A percentile compares a stretch with the other conserved stretches of the same genome.
These are phyloP conservation scores for Rhabdomys pumilio DNA, from an alignment of 2,797 vertebrate species.

Conservation along the genomic window DNA sequence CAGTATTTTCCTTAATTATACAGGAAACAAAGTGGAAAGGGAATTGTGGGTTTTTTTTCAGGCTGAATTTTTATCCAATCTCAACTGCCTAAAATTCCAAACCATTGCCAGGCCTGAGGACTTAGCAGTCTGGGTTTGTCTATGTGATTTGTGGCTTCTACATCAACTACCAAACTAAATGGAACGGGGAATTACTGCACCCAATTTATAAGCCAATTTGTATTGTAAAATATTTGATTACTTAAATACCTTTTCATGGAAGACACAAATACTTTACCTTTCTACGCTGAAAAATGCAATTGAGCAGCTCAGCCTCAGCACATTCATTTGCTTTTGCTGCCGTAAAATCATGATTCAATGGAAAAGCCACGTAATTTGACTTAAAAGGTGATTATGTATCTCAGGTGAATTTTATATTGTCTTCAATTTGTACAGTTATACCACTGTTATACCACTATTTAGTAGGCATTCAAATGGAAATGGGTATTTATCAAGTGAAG, in stretches of 20 bases:
- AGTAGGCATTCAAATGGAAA: slow-evolving; percentile 68
- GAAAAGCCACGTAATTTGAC: slow-evolving; percentile 57
- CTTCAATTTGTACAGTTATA: slow-evolving; percentile 23
- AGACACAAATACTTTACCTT: slow-evolving; percentile 4
- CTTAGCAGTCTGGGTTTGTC: background rate
- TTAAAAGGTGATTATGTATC: slow-evolving; percentile 63
- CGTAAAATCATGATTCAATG: slow-evolving; percentile 44
- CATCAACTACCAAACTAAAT: background rate
- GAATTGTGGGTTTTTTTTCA: slow-evolving; percentile 28
- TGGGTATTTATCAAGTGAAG: slow-evolving; percentile 63
- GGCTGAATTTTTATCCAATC: slow-evolving; percentile 49
- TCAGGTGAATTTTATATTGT: slow-evolving; percentile 48
- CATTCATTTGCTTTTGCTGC: slow-evolving; percentile 51
- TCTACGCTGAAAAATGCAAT: slow-evolving; percentile 14
- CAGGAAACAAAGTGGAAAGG: slow-evolving; percentile 58
- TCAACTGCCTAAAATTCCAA: slow-evolving; percentile 36
- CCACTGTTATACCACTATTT: slow-evolving; percentile 45
- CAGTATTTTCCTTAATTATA: slow-evolving; percentile 70
- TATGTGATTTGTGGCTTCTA: background rate
- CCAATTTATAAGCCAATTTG: background rate
- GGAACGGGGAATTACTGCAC: background rate
- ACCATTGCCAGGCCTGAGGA: background rate
- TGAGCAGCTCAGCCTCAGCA: background rate
- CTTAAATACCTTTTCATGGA: slow-evolving; percentile 6
- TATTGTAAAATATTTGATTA: slow-evolving; percentile 48